Percentiles rank a stretch among this genome's conserved stretches.
These are phyloP conservation scores for Notarius quadriscutis DNA, from an alignment of 2,113 vertebrate species.

Conservation along the genomic window DNA sequence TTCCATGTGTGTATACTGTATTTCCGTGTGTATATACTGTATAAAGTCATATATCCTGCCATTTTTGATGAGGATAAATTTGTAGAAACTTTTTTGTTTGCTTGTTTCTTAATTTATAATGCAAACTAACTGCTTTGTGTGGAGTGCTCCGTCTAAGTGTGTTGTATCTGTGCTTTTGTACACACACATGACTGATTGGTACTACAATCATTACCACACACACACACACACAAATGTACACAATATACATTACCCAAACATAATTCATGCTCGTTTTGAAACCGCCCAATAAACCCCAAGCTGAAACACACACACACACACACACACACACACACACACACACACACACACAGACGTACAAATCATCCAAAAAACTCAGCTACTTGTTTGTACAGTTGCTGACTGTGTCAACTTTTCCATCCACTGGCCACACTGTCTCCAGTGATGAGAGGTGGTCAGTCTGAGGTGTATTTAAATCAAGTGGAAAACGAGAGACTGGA, in stretches of 20 bases:
- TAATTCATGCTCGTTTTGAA: too few relatives aligned
- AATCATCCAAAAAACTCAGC: conserved; percentile 27
- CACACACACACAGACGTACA: conserved; percentile 3
- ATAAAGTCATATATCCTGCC: neutral
- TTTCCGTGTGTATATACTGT: neutral
- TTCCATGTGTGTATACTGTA: neutral
- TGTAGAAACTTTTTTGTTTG: neutral
- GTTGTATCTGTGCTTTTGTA: neutral
- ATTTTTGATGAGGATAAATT: neutral
- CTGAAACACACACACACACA: too few relatives aligned
- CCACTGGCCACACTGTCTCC: conserved; percentile 27
- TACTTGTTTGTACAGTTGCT: conserved; percentile 46
- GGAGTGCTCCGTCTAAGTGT: neutral
- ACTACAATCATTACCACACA: neutral
- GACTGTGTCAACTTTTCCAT: conserved; percentile 42
- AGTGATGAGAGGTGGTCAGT: conserved; percentile 44
- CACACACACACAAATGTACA: neutral
- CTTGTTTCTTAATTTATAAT: neutral
- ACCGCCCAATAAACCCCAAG: too few relatives aligned
- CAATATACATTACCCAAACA: neutral
- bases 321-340: neutral
- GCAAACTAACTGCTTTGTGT: neutral
- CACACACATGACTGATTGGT: neutral
- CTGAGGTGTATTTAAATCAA: conserved; percentile 41
- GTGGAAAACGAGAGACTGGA: conserved; percentile 29